These are phyloP conservation scores for Sitta europaea DNA, from an alignment of 2,113 vertebrate species.

Conservation along the genomic window DNA sequence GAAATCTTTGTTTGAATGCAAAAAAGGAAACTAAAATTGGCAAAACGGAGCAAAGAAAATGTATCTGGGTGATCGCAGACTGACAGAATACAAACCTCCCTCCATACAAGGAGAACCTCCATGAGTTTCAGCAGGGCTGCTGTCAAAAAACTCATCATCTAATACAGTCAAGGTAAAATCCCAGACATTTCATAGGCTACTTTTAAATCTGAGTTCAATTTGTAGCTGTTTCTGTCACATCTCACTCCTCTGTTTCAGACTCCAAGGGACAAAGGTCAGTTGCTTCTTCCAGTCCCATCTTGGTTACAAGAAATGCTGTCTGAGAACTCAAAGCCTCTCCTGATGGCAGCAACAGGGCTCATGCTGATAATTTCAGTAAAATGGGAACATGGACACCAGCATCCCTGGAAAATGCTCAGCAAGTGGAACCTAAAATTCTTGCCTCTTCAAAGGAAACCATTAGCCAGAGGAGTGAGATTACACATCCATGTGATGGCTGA, in stretches of 20 bases:
- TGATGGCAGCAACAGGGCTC: background rate
- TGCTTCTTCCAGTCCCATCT: background rate
- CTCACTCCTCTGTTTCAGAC: background rate
- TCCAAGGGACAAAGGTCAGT: background rate
- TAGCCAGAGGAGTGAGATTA: background rate
- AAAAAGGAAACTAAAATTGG: conserved; percentile 42
- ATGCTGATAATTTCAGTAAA: background rate
- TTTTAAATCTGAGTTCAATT: background rate
- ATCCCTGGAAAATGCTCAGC: background rate
- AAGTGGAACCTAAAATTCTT: background rate
- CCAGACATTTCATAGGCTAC: background rate
- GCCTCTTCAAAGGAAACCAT: background rate
- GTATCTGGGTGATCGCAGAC: conserved; percentile 6
- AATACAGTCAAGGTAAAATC: background rate
- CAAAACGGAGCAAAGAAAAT: conserved; percentile 47
- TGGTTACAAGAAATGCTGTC: background rate
- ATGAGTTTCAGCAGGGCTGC: background rate
- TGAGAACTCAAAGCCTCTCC: background rate
- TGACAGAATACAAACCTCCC: conserved; percentile 7
- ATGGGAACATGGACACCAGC: background rate
- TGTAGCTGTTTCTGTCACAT: background rate
- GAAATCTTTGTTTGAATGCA: conserved; percentile 49
- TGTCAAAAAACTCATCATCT: background rate
- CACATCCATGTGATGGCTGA: background rate
- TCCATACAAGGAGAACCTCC: background rate